These are phyloP conservation scores for Chelonoidis abingdonii DNA, from an alignment of 2,113 vertebrate species.

Conservation along the genomic window DNA sequence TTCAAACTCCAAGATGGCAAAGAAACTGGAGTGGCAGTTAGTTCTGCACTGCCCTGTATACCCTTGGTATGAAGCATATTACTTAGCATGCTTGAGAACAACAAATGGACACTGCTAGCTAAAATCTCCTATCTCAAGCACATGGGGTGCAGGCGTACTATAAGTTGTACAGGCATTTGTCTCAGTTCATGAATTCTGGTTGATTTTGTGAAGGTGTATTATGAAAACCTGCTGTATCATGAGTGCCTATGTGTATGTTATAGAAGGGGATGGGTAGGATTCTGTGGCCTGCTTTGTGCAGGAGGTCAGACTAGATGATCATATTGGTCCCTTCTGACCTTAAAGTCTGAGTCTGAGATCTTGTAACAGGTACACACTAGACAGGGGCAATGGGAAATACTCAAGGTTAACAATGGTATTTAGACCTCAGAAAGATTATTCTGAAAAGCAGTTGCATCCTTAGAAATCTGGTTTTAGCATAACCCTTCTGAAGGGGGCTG, in stretches of 20 bases:
- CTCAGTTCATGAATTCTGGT: background rate
- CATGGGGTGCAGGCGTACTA: background rate
- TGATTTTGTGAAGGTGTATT: no score
- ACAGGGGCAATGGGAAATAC: background rate
- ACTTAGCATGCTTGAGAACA: background rate
- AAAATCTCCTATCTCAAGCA: background rate
- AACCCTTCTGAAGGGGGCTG: background rate
- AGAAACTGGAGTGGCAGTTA: background rate
- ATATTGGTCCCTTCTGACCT: no score
- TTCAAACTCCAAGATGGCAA: background rate
- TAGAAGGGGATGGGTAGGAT: no score
- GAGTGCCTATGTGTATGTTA: background rate
- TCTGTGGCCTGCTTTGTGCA: no score
- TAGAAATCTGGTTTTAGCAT: background rate
- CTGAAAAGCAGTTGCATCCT: background rate
- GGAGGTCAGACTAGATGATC: no score
- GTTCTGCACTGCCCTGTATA: no score
- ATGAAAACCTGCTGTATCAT: no score
- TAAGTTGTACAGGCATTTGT: background rate
- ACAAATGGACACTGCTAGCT: background rate
- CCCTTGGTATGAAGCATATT: no score
- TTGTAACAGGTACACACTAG: background rate
- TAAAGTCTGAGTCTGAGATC: no score
- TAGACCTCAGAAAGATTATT: background rate
- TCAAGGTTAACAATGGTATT: background rate